Evolutionary conservation across 2,888 invertebrate species (phyloP), one percentile per base, ranked within the genome.

Genomic region (Plebejus melissa): DNA sequence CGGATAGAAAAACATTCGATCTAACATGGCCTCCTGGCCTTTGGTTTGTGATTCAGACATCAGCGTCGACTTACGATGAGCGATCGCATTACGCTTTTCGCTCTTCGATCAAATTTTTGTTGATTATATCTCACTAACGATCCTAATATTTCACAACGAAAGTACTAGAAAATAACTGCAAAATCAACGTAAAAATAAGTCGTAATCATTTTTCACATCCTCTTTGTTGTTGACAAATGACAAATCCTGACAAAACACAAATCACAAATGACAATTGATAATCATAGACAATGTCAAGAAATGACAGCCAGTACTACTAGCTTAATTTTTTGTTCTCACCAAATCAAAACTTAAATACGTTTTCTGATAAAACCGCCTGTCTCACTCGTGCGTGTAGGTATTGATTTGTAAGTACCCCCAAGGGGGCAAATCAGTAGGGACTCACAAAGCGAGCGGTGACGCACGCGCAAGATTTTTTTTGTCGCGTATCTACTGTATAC

Each of bases 1-100:
- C 78, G 90, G 89, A 77, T 91, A 93, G 83, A 92, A 90, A 81
- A 92, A 94, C n/a, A 88, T 86, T 82, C 93, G 82, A 77, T 90
- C 91, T 80, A 78, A 79, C 83, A 83, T 83, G 82, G 90, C 91
- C 90, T 90, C 88, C 46, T 82, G 88, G 85, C 88, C 90, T 79
- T 85, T 84, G 36, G 81, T 82, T 86, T 90, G 89, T 77, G 88
- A 83, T 85, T 91, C 91, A 79, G 91, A 91, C 91, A 91, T 91
- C 85, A 83, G 87, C 83, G 84, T 79, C 82, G 83, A 88, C 88
- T 90, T 87, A 83, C 85, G 81, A 80, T 85, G 87, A 88, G 88
- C 88, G 84, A 84, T 91, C 83, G 90, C 91, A 91, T 91, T 87
- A 88, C 91, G 89, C 79, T 86, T 83, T 80, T 87, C 80, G 81